Conservation (phyloP, 2,113 vertebrate species). For the Aleadryas rufinucha region DNA sequence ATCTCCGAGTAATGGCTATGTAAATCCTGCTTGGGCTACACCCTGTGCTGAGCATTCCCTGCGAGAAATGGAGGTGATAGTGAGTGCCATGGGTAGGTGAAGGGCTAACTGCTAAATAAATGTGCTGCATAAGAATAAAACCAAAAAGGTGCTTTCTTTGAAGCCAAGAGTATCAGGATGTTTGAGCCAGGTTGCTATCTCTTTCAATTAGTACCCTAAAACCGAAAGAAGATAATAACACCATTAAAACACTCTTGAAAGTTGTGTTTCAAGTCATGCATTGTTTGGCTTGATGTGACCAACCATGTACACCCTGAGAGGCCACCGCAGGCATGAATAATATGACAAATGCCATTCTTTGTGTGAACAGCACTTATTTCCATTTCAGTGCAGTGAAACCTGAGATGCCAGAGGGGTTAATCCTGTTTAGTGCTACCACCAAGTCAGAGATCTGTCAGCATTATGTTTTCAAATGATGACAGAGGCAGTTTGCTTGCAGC, state of each 20-base stretch:
- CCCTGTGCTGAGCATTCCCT: background rate
- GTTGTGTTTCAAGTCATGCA: background rate
- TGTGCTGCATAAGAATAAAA: background rate
- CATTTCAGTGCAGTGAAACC: constrained; percentile 27
- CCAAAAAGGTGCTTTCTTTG: background rate
- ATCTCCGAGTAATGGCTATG: background rate
- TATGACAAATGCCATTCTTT: background rate
- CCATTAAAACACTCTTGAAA: background rate
- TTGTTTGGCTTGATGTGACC: background rate
- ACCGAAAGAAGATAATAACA: background rate
- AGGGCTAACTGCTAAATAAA: background rate
- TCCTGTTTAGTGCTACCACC: background rate
- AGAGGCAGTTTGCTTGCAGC: background rate
- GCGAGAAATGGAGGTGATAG: background rate
- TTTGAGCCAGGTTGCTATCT: background rate
- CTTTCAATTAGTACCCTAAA: background rate
- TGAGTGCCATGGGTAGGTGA: background rate
- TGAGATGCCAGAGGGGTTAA: constrained; percentile 26
- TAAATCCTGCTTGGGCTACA: background rate
- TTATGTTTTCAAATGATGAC: background rate
- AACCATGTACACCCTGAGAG: background rate
- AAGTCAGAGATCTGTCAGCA: constrained; percentile 16
- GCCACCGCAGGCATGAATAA: background rate
- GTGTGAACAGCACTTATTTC: background rate
- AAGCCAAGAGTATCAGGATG: background rate